Percentiles rank a stretch among this genome's conserved stretches.
phyloP scores from a whole-genome alignment of 2,113 vertebrate species.

The Pachyramphus minor region DNA sequence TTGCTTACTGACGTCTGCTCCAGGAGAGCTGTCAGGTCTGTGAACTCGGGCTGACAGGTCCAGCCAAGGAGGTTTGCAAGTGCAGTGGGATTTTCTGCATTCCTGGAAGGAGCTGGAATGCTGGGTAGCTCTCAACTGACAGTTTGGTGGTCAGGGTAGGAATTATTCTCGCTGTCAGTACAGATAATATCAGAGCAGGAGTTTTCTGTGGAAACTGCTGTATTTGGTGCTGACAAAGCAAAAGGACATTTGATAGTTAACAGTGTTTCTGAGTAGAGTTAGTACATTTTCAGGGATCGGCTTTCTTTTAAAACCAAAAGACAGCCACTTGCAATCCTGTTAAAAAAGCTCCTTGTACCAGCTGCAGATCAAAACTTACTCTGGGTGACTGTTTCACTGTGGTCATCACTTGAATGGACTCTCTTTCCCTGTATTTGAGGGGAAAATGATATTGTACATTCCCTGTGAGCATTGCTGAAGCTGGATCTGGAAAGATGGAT shows the following conservation, averaged over 20 bases:
- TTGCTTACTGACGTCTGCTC: neutral
- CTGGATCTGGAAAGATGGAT: neutral
- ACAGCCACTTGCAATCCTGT: neutral
- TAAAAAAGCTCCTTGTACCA: neutral
- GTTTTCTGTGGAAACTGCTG: neutral
- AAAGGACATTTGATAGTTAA: neutral
- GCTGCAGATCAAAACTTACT: neutral
- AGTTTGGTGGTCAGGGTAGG: accelerated
- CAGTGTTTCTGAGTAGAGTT: neutral
- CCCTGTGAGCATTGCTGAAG: neutral
- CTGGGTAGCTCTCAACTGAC: neutral
- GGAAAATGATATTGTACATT: neutral
- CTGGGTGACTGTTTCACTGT: neutral
- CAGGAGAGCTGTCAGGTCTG: neutral
- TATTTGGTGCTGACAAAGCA: neutral
- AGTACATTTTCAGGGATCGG: neutral
- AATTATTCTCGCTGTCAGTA: neutral
- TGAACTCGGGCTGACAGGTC: neutral
- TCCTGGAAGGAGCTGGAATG: neutral
- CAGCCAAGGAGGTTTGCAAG: neutral
- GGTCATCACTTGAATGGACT: neutral
- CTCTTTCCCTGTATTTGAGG: neutral
- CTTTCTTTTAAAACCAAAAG: neutral
- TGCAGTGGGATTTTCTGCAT: neutral
- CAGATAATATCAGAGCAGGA: neutral